Evolutionary conservation across 2,797 vertebrate genomes (phyloP).

Genomic region (Tolypeutes matacus): DNA sequence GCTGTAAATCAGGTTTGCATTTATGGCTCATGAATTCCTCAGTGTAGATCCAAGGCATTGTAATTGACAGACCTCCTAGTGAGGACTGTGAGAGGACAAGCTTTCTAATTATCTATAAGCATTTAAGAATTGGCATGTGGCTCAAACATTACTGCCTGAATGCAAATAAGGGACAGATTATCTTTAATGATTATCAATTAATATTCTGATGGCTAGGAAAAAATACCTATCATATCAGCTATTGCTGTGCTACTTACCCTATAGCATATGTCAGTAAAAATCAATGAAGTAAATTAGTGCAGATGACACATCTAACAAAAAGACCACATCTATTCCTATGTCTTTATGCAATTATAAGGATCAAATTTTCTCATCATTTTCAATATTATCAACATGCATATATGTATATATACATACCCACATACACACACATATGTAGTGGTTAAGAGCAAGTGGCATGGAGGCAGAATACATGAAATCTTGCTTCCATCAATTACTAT

Average conservation of each 20-base stretch:
- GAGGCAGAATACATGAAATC: not conserved
- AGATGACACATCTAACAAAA: not conserved
- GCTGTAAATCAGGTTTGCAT: not conserved
- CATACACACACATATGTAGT: too few species aligned
- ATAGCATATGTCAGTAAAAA: conserved; percentile 23
- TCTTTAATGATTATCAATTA: conserved; percentile 40
- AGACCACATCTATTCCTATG: not conserved
- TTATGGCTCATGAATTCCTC: not conserved
- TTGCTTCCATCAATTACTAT: not conserved
- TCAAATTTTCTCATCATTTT: not conserved
- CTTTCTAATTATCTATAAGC: not conserved
- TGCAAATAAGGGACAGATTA: not conserved
- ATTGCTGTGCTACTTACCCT: not conserved
- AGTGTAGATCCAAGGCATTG: not conserved
- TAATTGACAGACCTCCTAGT: not conserved
- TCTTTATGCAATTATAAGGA: not conserved
- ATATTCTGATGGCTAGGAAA: not conserved
- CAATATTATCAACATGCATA: not conserved
- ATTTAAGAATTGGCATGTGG: not conserved
- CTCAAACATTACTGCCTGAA: conserved; percentile 4
- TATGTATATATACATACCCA: too few species aligned
- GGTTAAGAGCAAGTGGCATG: not conserved
- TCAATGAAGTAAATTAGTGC: conserved; percentile 37
- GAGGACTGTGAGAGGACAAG: not conserved
- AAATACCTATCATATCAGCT: not conserved